These are phyloP conservation scores for Arrhopalites spinosus DNA, from an alignment of 2,888 invertebrate species.

Conservation along the genomic window DNA sequence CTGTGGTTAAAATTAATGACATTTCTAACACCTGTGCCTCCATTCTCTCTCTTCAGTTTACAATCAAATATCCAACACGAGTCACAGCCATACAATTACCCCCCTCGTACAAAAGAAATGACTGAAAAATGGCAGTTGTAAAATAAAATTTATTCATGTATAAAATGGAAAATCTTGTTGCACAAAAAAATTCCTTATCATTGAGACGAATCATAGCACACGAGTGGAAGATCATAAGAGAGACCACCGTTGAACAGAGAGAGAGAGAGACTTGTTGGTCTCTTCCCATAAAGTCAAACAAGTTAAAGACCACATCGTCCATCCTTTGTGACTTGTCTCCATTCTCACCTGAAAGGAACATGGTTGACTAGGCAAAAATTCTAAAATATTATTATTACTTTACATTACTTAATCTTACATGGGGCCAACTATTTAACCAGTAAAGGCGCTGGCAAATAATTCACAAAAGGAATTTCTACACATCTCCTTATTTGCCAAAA, in stretches of 20 bases:
- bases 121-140: no score
- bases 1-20: not conserved
- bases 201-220: constrained; percentile 7
- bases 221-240: not conserved
- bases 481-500: constrained; percentile 35
- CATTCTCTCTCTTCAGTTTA: not conserved
- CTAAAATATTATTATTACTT: not conserved
- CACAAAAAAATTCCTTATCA: not conserved
- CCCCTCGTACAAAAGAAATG: no score
- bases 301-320: not conserved
- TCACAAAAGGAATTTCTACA: constrained; percentile 16
- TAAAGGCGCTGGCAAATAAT: constrained; percentile 15
- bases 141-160: no score
- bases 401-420: not conserved
- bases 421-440: not conserved
- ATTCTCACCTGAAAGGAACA: no score
- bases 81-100: not conserved
- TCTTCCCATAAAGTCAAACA: constrained; percentile 23
- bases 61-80: not conserved
- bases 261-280: no score
- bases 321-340: no score
- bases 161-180: no score
- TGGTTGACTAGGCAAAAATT: not conserved
- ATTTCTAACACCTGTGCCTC: not conserved
- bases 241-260: no score